Evolutionary conservation across 2,888 invertebrate species (phyloP), one percentile per base, ranked within the genome.

Genomic region (Mylabris sibirica): DNA sequence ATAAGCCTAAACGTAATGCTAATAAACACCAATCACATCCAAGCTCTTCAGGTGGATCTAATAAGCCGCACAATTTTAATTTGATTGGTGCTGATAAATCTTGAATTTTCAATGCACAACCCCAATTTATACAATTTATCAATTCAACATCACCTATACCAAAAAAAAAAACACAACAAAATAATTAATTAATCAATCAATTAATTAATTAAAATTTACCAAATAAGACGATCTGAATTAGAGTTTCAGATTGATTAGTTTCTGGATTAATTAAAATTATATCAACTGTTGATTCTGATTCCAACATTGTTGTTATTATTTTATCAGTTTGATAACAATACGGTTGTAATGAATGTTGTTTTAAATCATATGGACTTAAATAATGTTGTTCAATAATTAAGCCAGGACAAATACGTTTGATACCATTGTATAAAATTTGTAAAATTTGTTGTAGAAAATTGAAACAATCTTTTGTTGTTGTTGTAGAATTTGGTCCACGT

Each of bases 21-120:
- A 94, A 84, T 79, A 92, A 87, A 79, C 93, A 89, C 94, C 94
- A 94, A 81, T 94, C 93, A 78, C 91, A 89, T 22, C 92, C 92
- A 68, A 90, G 87, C 14, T 89, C 89, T 81, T 91, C 91, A 0
- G 92, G 92, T 20, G 91, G 91, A 84, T 94, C 93, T 66, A 94
- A 84, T 76, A 91, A 84, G 70, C 89, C 87, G 74, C 92, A 91
- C 66, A 94, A 82, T 80, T 89, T 87, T 75, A 89, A 85, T 71
- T 90, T 87, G 22, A 89, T 86, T 53, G 89, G 87, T 17, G 89
- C 85, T 49, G 89, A 87, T 38, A 93, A 85, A 66, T 89, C 86
- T 49, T 89, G 87, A 9, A 91, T 87, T 68, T 87, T 87, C 61
- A 91, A 82, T 69, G 89, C 88, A 71, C 88, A 86, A n/a, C 89